A percentile compares a stretch with the other conserved stretches of the same genome.
phyloP scores from a whole-genome alignment of 2,888 invertebrate genomes.

The Hirtodrosophila duncani region DNA sequence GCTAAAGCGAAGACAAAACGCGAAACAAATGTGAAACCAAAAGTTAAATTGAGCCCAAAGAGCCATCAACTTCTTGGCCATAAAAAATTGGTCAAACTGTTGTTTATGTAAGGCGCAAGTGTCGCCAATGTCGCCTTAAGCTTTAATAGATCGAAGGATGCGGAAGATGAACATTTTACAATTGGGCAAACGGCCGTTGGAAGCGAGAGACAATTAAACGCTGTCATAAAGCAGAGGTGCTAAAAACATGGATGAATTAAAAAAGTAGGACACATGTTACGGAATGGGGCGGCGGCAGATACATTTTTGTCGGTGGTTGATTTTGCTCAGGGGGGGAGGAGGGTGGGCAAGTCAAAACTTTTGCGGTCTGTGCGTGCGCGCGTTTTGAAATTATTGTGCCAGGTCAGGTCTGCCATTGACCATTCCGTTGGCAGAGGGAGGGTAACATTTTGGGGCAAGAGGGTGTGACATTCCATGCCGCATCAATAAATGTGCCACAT shows the following conservation, averaged over 20 bases:
- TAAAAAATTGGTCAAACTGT: constrained; percentile 44
- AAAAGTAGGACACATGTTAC: constrained; percentile 52
- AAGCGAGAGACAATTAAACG: constrained; percentile 56
- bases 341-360: constrained; percentile 27
- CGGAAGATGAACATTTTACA: constrained; percentile 53
- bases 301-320: constrained; percentile 49
- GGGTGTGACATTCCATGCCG: no score
- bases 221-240: constrained; percentile 62
- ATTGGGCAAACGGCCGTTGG: constrained; percentile 37
- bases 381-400: constrained; percentile 47
- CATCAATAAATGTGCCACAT: constrained; percentile 62
- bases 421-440: no score
- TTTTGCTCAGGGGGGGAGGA: constrained; percentile 16
- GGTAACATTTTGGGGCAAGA: no score
- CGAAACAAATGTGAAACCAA: constrained; percentile 50
- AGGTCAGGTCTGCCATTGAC: constrained; percentile 39
- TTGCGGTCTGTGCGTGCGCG: constrained; percentile 44
- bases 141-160: constrained; percentile 25
- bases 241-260: constrained; percentile 40
- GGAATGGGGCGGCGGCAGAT: no score
- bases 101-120: constrained; percentile 54
- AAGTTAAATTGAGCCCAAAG: constrained; percentile 68
- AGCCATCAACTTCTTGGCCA: constrained; percentile 59
- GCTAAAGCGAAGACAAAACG: constrained; percentile 47
- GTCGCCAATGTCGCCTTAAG: constrained; percentile 32